Evolutionary conservation across 2,888 invertebrate genomes (phyloP), one percentile per base, ranked within the genome.

Genomic region (Ptychoptera albimana): DNA sequence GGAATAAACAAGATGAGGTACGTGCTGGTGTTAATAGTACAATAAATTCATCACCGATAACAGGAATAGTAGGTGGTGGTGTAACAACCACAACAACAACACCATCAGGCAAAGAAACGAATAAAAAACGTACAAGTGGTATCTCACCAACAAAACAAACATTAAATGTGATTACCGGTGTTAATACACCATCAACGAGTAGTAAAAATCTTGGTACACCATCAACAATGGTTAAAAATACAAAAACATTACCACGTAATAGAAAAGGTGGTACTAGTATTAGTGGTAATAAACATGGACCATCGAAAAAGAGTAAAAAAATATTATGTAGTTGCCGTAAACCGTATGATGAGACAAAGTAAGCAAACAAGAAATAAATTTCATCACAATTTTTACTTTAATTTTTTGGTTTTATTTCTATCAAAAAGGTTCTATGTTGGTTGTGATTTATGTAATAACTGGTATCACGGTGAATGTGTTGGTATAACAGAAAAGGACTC

Each of bases 391-490:
- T n/a, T n/a, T n/a, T n/a, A n/a, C n/a, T 29, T 43, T 14, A 5
- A 12, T 41, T 42, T 34, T n/a, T n/a, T n/a, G n/a, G n/a, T n/a
- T 34, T 11, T 13, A 2, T 38, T 40, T 34, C 45, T 29, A 13
- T 34, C 31, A 10, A 41, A 42, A 46, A 88, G 87, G 62, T 96
- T 96, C 65, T 97, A 96, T 66, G 89, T 98, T 51, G 93, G 92
- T 47, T 98, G 98, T 68, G 94, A 96, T 68, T 72, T 91, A 57
- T 98, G 97, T 65, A 88, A 87, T 58, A 93, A 94, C 65, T 97
- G 97, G 96, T 97, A 92, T 74, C 98, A 98, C 61, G 94, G 94
- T 1, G 85, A 86, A 53, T 98, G 98, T 62, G 92, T 97, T 10
- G 86, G 84, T 38, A 86, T 97, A 48, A 86, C 87, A 0, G 92